phyloP scores from a whole-genome alignment of 2,113 vertebrate genomes.

The Chloroceryle aenea region DNA sequence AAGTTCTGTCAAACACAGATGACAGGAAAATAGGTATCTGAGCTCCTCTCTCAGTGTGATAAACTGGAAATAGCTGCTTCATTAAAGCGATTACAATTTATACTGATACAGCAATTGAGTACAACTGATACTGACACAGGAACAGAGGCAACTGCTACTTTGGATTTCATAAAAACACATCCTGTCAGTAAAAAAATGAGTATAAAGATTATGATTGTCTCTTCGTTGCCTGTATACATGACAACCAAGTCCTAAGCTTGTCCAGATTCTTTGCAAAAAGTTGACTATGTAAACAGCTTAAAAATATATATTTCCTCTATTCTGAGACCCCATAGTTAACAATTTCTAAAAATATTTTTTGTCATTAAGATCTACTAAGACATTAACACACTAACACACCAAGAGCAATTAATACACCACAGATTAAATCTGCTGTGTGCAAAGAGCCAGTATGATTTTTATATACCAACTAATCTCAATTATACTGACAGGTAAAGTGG shows the following conservation, averaged over 20 bases:
- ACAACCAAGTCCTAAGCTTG: neutral
- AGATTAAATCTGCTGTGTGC: neutral
- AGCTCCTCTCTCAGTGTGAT: neutral
- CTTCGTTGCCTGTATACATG: neutral
- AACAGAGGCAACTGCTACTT: neutral
- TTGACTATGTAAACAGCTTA: neutral
- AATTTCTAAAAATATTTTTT: neutral
- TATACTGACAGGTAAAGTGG: neutral
- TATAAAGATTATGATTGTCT: neutral
- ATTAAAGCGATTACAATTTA: conserved; percentile 9
- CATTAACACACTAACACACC: neutral
- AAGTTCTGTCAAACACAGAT: neutral
- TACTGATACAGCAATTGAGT: neutral
- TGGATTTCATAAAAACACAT: neutral
- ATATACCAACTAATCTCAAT: neutral
- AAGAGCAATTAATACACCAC: neutral
- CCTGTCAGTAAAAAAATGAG: neutral
- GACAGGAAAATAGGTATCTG: neutral
- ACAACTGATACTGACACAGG: neutral
- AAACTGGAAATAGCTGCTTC: neutral
- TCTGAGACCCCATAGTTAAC: neutral
- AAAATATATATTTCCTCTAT: neutral
- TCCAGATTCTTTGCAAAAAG: neutral
- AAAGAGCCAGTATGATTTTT: neutral
- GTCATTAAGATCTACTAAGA: neutral